Conservation (phyloP, 2,797 vertebrate genomes). For the Chiloscyllium punctatum region DNA sequence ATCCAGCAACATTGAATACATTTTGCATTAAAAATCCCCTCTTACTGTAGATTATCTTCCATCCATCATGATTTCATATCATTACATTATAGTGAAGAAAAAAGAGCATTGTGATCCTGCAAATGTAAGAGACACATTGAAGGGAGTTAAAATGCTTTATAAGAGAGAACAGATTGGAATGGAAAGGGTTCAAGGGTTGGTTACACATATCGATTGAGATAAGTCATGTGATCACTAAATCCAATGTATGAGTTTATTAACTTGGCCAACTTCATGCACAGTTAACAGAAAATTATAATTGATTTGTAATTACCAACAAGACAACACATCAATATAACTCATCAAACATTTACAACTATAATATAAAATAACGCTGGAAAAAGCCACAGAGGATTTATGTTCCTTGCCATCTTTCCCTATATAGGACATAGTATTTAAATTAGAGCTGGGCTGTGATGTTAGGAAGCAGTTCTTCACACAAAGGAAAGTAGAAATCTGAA, state of each 20-base stretch:
- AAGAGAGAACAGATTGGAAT: not conserved
- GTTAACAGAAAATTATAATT: constrained; percentile 18
- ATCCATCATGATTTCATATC: not conserved
- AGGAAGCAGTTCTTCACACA: not conserved
- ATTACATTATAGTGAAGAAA: not conserved
- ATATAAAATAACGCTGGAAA: not conserved
- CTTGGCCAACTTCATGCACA: not conserved
- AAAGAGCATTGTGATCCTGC: not conserved
- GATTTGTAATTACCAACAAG: constrained; percentile 18
- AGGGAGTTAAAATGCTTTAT: not conserved
- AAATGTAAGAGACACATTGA: not conserved
- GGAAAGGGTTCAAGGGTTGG: not conserved
- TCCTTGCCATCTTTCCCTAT: not conserved
- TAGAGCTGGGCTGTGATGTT: not conserved
- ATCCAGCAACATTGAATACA: not conserved
- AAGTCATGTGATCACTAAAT: not conserved
- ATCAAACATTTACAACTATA: constrained; percentile 18
- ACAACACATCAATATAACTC: constrained; percentile 15
- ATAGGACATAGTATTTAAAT: not conserved
- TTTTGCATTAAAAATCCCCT: not conserved
- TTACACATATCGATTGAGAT: not conserved
- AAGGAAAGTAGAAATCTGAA: not conserved
- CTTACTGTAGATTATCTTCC: not conserved
- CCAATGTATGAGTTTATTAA: constrained; percentile 25
- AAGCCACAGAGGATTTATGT: not conserved